phyloP scores from a whole-genome alignment of 2,888 invertebrate species.

The Candidula unifasciata region DNA sequence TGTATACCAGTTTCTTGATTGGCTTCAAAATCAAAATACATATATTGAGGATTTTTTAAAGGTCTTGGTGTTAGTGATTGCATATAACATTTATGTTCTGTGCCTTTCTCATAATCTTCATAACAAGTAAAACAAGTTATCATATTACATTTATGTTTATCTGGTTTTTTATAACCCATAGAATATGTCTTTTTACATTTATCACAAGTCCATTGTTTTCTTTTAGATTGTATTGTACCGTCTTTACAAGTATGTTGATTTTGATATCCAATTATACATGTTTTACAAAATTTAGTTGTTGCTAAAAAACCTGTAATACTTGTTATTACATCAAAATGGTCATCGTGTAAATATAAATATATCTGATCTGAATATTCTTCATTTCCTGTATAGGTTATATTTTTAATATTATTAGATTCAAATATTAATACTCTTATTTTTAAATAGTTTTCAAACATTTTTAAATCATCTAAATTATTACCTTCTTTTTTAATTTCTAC shows the following conservation, averaged over 20 bases:
- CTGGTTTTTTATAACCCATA: neutral
- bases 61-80: neutral
- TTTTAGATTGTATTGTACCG: too few species aligned
- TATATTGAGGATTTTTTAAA: neutral
- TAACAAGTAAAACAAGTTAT: slow-evolving; percentile 1
- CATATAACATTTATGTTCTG: neutral
- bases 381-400: slow-evolving; percentile 10
- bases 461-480: slow-evolving; percentile 20
- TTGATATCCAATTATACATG: neutral
- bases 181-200: slow-evolving; percentile 14
- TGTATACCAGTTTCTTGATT: neutral
- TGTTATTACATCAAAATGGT: neutral
- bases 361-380: neutral
- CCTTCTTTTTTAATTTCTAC: slow-evolving; percentile 4
- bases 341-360: neutral
- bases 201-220: slow-evolving; percentile 3
- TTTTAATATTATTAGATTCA: slow-evolving; percentile 5
- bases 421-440: slow-evolving; percentile 16
- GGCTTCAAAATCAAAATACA: slow-evolving; percentile 3
- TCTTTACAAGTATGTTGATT: too few species aligned
- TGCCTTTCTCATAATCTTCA: neutral
- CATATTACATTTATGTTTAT: neutral
- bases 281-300: neutral
- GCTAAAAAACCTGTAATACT: slow-evolving; percentile 16
- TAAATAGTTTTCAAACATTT: neutral